Conservation (phyloP, 2,888 invertebrate species). For the Lordiphosa fenestrarum region DNA sequence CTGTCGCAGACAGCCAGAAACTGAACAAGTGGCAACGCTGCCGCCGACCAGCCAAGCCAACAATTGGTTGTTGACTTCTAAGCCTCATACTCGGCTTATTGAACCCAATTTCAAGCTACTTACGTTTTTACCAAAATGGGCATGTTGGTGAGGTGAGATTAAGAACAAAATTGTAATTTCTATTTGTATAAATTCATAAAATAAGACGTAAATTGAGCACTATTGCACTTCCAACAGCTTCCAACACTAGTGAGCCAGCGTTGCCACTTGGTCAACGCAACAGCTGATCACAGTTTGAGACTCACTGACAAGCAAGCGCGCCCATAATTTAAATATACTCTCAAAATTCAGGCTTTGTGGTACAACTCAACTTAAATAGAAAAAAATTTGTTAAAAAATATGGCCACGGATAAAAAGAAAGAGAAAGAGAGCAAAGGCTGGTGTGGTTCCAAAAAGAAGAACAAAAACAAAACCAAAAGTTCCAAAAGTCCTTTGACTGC, state of each 20-base stretch:
- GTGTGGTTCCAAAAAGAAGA: conserved; percentile 3
- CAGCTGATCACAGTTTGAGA: conserved; percentile 7
- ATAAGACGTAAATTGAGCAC: background rate
- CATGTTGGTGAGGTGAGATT: conserved; percentile 39
- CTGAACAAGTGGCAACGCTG: conserved; percentile 16
- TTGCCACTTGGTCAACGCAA: background rate
- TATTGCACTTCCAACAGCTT: background rate
- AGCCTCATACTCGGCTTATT: background rate
- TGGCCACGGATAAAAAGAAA: conserved; percentile 39
- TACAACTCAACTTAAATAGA: conserved; percentile 23
- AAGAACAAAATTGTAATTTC: background rate
- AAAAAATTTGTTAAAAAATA: conserved; percentile 16
- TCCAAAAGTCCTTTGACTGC: background rate
- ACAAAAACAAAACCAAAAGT: background rate
- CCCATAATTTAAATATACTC: background rate
- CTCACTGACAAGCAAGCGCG: background rate
- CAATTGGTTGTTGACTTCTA: background rate
- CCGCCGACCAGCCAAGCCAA: too few species aligned
- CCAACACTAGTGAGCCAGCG: too few species aligned
- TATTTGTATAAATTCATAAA: background rate
- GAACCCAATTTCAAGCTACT: conserved; percentile 43
- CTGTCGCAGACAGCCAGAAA: conserved; percentile 8
- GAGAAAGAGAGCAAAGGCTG: conserved; percentile 5
- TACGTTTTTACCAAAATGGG: conserved; percentile 77
- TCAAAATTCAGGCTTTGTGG: conserved; percentile 31